Percentiles rank a stretch among this genome's conserved stretches.
These are phyloP conservation scores for Neodontobutis hainanensis DNA, from an alignment of 2,113 vertebrate species.

Conservation along the genomic window DNA sequence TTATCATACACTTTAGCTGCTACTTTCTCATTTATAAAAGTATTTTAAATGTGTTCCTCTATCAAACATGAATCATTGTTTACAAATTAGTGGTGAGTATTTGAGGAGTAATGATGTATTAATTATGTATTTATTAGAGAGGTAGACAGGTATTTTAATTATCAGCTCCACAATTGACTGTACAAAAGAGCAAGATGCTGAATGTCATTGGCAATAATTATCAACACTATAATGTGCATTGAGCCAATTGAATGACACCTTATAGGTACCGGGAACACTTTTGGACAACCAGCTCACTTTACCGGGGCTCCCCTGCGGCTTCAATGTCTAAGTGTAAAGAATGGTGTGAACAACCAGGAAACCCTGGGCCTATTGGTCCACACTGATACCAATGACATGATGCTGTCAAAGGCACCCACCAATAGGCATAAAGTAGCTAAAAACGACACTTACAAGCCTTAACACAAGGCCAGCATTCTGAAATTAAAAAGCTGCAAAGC, in stretches of 20 bases:
- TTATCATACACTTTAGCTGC: too few species aligned
- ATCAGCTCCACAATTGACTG: not conserved
- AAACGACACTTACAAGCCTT: slow-evolving; percentile 12
- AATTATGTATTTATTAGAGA: too few species aligned
- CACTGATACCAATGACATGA: slow-evolving; percentile 27
- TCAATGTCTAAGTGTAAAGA: slow-evolving; percentile 60
- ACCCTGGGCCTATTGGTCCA: slow-evolving; percentile 22
- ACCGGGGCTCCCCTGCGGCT: slow-evolving; percentile 43
- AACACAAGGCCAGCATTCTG: slow-evolving; percentile 20
- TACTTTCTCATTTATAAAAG: too few species aligned
- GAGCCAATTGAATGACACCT: slow-evolving; percentile 6
- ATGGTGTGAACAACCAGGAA: slow-evolving; percentile 72
- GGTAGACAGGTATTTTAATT: not conserved
- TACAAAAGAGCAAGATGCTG: not conserved
- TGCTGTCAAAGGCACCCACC: slow-evolving; percentile 17
- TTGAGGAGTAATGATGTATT: too few species aligned
- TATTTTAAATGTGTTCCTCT: too few species aligned
- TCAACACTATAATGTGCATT: not conserved
- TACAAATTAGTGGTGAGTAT: too few species aligned
- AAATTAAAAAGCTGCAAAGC: slow-evolving; percentile 55
- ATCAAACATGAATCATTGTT: too few species aligned
- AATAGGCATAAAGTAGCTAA: slow-evolving; percentile 23
- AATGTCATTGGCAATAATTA: not conserved
- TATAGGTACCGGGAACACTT: slow-evolving; percentile 33
- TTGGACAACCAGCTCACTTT: slow-evolving; percentile 53